These are phyloP conservation scores for Tenthredo scrophulariae DNA, from an alignment of 2,888 invertebrate genomes.

Conservation along the genomic window DNA sequence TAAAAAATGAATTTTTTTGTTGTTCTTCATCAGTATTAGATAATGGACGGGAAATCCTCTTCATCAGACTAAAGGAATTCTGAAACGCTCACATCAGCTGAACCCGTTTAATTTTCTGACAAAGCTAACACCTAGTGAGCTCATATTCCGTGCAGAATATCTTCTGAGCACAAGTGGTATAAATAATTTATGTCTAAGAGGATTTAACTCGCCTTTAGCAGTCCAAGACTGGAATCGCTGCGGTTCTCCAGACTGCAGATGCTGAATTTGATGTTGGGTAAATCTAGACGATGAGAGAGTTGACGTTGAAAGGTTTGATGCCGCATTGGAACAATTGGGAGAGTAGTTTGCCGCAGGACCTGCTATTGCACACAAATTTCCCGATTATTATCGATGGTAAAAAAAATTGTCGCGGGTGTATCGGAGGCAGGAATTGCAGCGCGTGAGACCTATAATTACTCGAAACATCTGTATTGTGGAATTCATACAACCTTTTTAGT, in stretches of 20 bases:
- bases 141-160: not conserved
- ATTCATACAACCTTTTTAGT: slow-evolving; percentile 83
- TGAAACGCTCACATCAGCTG: not conserved
- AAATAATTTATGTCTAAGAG: not conserved
- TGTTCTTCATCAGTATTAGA: not conserved
- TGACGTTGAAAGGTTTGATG: slow-evolving; percentile 91
- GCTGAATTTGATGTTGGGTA: slow-evolving; percentile 89
- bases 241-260: slow-evolving; percentile 86
- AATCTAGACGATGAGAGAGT: slow-evolving; percentile 88
- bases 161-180: not conserved
- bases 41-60: not conserved
- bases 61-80: not conserved
- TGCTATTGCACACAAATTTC: slow-evolving; percentile 70
- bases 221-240: slow-evolving; percentile 86
- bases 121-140: not conserved
- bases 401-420: too few relatives aligned
- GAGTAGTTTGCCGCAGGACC: slow-evolving; percentile 90
- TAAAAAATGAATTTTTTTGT: slow-evolving; percentile 73
- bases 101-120: not conserved
- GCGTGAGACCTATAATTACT: not conserved
- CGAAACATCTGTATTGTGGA: slow-evolving; percentile 22
- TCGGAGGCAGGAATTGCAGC: not conserved
- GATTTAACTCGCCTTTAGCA: slow-evolving; percentile 83
- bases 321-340: slow-evolving; percentile 90
- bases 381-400: not conserved